Evolutionary conservation across 2,888 invertebrate genomes (phyloP).

Genomic region (Trachelus stipa): DNA sequence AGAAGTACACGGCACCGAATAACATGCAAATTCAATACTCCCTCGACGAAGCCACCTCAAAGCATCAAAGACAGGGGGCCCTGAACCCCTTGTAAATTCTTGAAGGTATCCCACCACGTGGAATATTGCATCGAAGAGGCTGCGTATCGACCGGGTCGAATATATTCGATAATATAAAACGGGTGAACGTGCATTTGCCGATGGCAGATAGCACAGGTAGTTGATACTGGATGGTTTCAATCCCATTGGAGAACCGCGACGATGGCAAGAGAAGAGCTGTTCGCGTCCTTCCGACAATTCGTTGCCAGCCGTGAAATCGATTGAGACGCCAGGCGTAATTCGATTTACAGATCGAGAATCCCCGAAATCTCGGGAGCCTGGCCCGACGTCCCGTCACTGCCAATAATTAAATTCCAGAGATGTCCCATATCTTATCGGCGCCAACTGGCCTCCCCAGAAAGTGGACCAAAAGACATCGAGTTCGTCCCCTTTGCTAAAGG

Average conservation of each 20-base stretch:
- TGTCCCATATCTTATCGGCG: conserved; percentile 41
- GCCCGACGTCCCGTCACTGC: conserved; percentile 13
- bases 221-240: background rate
- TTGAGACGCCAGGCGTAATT: background rate
- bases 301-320: background rate
- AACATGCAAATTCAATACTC: conserved; percentile 58
- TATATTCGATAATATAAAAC: background rate
- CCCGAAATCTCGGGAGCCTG: background rate
- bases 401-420: conserved; percentile 45
- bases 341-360: background rate
- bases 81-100: conserved; percentile 28
- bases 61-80: conserved; percentile 38
- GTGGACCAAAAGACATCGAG: background rate
- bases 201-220: background rate
- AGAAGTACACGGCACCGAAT: conserved; percentile 42
- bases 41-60: conserved; percentile 33
- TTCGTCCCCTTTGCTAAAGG: conserved; percentile 10
- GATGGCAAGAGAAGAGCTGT: conserved; percentile 6
- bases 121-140: conserved; percentile 16
- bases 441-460: conserved; percentile 5
- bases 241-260: conserved; percentile 8
- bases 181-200: background rate
- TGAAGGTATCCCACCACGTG: conserved; percentile 20
- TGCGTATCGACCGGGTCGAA: conserved; percentile 20
- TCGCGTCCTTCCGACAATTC: background rate